A percentile compares a stretch with the other conserved stretches of the same genome.
These are phyloP conservation scores for Ectropis grisescens DNA, from an alignment of 1,140 invertebrate genomes.

Conservation along the genomic window DNA sequence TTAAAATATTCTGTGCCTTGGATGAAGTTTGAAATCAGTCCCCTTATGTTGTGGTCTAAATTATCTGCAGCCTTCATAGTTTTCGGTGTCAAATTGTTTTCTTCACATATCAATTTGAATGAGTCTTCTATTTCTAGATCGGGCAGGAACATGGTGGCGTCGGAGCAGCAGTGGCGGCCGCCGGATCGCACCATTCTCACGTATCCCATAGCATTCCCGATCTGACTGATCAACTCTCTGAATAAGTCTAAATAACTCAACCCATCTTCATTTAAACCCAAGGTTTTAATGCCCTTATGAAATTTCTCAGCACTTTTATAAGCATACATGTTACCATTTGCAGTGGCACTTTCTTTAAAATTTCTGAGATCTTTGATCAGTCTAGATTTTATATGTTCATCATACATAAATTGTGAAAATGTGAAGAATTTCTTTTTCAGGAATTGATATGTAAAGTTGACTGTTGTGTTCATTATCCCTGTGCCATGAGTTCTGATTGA, in stretches of 20 bases:
- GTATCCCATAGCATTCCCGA: constrained; percentile 97
- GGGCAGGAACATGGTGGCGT: constrained; percentile 92
- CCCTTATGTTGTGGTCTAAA: constrained; percentile 83
- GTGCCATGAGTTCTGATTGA: constrained; percentile 98
- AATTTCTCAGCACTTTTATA: constrained; percentile 97
- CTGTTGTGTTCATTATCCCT: constrained; percentile 97
- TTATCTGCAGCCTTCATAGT: constrained; percentile 78
- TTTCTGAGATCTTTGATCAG: constrained; percentile 90
- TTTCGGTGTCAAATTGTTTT: constrained; percentile 72
- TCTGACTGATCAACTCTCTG: constrained; percentile 91
- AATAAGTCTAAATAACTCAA: constrained; percentile 94
- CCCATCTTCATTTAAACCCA: constrained; percentile 88
- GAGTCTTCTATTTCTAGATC: constrained; percentile 80
- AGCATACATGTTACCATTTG: constrained; percentile 75
- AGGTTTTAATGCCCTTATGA: constrained; percentile 90
- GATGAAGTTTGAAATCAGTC: constrained; percentile 88
- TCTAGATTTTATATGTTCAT: constrained; percentile 98
- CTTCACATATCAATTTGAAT: constrained; percentile 72
- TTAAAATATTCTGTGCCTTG: constrained; percentile 97
- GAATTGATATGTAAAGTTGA: constrained; percentile 98
- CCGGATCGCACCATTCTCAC: constrained; percentile 95
- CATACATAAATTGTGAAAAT: constrained; percentile 98
- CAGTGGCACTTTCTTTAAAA: constrained; percentile 73
- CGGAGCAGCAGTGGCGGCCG: constrained; percentile 91
- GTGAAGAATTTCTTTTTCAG: constrained; percentile 93